These are phyloP conservation scores for Cairina moschata DNA, from an alignment of 2,113 vertebrate species.

Conservation along the genomic window DNA sequence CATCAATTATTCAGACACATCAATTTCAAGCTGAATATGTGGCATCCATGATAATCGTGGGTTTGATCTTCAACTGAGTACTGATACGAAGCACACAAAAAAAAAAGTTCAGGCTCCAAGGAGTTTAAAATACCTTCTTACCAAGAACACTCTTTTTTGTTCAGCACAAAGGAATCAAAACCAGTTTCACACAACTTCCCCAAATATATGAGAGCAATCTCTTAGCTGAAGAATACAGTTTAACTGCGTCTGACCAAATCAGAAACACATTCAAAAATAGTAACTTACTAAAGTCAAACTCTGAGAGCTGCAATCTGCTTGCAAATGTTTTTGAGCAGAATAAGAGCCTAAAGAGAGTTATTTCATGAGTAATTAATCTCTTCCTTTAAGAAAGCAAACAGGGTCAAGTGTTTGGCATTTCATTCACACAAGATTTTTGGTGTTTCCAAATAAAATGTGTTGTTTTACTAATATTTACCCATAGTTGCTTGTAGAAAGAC, in stretches of 20 bases:
- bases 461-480: conserved; percentile 1
- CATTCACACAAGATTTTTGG: neutral
- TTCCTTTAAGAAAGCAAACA: neutral
- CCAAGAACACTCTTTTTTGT: neutral
- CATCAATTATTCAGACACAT: neutral
- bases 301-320: neutral
- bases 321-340: neutral
- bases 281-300: neutral
- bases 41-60: neutral
- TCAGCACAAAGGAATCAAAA: neutral
- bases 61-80: neutral
- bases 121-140: neutral
- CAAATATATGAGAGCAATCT: neutral
- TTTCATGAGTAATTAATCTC: conserved; percentile 5
- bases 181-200: neutral
- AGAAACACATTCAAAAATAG: conserved; percentile 19
- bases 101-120: neutral
- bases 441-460: neutral
- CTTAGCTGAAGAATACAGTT: neutral
- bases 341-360: neutral
- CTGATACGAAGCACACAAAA: neutral
- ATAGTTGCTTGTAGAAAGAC: neutral
- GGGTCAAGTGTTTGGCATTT: conserved; percentile 11
- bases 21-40: neutral
- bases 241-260: neutral